Percentiles rank a stretch among this genome's conserved stretches.
These are phyloP conservation scores for Prunella himalayana DNA, from an alignment of 2,113 vertebrate species.

Conservation along the genomic window DNA sequence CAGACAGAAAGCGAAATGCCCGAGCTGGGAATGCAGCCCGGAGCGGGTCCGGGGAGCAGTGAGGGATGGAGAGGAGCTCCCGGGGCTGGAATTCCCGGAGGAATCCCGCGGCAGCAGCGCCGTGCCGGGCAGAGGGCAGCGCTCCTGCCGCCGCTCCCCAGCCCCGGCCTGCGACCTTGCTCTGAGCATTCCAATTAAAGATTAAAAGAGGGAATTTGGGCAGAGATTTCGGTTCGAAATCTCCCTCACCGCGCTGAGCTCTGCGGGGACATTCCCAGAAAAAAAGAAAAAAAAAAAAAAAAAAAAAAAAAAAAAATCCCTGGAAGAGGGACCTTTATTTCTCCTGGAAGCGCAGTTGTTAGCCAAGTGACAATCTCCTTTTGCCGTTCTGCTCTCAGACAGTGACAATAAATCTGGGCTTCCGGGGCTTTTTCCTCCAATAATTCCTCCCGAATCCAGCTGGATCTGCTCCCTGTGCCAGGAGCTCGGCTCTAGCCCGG, in stretches of 20 bases:
- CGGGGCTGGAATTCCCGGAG: fast-evolving
- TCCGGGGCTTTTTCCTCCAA: fast-evolving
- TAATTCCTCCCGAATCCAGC: background rate
- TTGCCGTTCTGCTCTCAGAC: background rate
- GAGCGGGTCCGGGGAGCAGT: fast-evolving
- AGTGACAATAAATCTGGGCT: background rate
- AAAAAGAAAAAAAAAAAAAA: fast-evolving
- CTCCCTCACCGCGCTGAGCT: background rate
- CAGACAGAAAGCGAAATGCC: background rate
- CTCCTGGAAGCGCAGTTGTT: background rate
- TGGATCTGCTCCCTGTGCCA: background rate
- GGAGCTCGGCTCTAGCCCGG: background rate
- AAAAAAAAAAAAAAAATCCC: background rate
- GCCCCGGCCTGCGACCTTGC: fast-evolving
- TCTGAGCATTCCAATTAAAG: fast-evolving
- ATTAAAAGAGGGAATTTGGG: background rate
- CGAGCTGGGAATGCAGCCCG: background rate
- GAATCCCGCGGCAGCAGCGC: background rate
- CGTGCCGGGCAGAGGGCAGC: fast-evolving
- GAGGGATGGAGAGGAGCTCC: background rate
- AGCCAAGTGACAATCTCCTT: background rate
- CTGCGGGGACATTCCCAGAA: background rate
- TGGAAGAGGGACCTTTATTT: background rate
- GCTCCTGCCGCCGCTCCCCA: background rate
- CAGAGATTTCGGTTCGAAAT: background rate